phyloP scores from a whole-genome alignment of 1,140 invertebrate genomes.

The Zaprionus capensis region DNA sequence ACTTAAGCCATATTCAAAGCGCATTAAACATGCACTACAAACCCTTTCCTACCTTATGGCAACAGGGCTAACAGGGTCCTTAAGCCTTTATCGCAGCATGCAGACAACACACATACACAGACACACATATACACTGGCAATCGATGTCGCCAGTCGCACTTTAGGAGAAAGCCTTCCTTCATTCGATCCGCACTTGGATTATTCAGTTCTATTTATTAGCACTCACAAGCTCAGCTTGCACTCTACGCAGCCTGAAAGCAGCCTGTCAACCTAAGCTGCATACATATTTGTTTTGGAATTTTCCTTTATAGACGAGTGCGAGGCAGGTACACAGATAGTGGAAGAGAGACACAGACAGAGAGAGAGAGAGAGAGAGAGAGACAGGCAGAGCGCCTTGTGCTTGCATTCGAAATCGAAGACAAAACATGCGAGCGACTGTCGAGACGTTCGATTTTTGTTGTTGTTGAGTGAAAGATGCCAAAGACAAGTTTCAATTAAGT shows the following conservation, averaged over 20 bases:
- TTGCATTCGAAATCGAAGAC: conserved; percentile 4
- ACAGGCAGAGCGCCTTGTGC: neutral
- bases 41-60: no score
- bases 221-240: neutral
- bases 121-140: neutral
- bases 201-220: conserved; percentile 10
- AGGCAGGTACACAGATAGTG: neutral
- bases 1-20: neutral
- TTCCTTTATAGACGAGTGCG: neutral
- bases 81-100: neutral
- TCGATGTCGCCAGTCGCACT: neutral
- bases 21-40: no score
- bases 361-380: neutral
- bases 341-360: neutral
- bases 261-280: conserved; percentile 5
- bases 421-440: neutral
- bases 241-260: neutral
- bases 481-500: conserved; percentile 46
- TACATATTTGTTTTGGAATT: conserved; percentile 8
- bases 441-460: neutral
- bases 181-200: neutral
- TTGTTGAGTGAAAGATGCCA: conserved; percentile 10
- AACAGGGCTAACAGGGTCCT: neutral
- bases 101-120: neutral
- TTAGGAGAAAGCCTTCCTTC: neutral